Evolutionary conservation across 2,888 invertebrate species (phyloP).

Genomic region (Actias luna): DNA sequence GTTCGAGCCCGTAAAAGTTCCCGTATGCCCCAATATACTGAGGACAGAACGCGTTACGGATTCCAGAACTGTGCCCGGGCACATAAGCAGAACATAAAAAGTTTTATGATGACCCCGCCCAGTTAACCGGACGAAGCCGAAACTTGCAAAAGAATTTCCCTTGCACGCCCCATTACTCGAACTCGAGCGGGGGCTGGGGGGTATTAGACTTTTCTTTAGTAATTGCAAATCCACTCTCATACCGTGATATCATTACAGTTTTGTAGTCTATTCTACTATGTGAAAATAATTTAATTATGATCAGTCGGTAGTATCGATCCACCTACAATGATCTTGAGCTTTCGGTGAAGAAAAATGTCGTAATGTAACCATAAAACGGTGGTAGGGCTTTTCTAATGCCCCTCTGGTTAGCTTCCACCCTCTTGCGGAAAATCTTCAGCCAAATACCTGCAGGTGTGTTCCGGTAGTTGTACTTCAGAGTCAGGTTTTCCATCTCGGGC

Average conservation of each 20-base stretch:
- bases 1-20: slow-evolving; percentile 10
- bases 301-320: background rate
- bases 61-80: slow-evolving; percentile 31
- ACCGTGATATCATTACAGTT: background rate
- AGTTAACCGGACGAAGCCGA: slow-evolving; percentile 40
- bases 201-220: background rate
- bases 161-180: slow-evolving; percentile 67
- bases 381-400: too few relatives aligned
- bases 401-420: too few relatives aligned
- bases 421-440: too few relatives aligned
- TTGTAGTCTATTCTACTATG: background rate
- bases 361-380: too few relatives aligned
- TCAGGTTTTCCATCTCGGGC: too few relatives aligned
- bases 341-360: too few relatives aligned
- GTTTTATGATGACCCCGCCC: slow-evolving; percentile 67
- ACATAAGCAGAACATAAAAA: slow-evolving; percentile 75
- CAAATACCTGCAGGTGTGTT: too few relatives aligned
- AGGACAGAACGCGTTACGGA: slow-evolving; percentile 7
- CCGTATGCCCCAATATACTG: slow-evolving; percentile 8
- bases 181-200: slow-evolving; percentile 34
- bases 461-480: too few relatives aligned
- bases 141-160: slow-evolving; percentile 69
- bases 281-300: background rate
- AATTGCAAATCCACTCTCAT: background rate
- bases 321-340: background rate